Conservation (phyloP, 1,140 invertebrate genomes). For the Agrilus planipennis region DNA sequence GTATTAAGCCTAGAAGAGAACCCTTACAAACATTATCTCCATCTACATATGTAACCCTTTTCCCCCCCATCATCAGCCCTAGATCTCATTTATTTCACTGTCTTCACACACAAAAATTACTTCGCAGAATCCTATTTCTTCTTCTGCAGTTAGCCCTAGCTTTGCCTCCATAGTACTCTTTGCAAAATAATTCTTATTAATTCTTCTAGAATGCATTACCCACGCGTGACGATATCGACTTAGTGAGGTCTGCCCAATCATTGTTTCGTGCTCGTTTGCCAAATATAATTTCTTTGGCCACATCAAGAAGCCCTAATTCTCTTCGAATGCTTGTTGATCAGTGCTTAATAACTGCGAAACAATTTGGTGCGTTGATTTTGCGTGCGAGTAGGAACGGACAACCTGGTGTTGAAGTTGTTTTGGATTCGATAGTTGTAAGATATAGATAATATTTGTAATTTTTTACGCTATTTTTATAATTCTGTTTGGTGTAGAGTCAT, state of each 20-base stretch:
- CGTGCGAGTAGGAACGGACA: conserved; percentile 22
- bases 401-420: conserved; percentile 23
- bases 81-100: too few species aligned
- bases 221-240: conserved; percentile 26
- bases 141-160: too few species aligned
- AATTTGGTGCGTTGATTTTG: conserved; percentile 22
- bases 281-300: conserved; percentile 19
- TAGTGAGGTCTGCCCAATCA: conserved; percentile 21
- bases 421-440: conserved; percentile 22
- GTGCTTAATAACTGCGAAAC: conserved; percentile 11
- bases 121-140: too few species aligned
- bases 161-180: too few species aligned
- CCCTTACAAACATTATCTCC: too few species aligned
- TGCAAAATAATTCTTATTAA: conserved; percentile 5
- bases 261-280: conserved; percentile 24
- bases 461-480: conserved; percentile 1
- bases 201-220: conserved; percentile 15
- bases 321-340: conserved; percentile 17
- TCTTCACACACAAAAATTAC: too few species aligned
- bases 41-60: too few species aligned
- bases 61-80: too few species aligned
- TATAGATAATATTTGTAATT: conserved; percentile 4
- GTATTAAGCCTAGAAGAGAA: too few species aligned
- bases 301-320: conserved; percentile 16
- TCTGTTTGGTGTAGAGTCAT: conserved; percentile 13